Percentiles rank a stretch among this genome's conserved stretches.
Evolutionary conservation across 2,888 invertebrate species (phyloP).

Genomic region (Andrena haemorrhoa): DNA sequence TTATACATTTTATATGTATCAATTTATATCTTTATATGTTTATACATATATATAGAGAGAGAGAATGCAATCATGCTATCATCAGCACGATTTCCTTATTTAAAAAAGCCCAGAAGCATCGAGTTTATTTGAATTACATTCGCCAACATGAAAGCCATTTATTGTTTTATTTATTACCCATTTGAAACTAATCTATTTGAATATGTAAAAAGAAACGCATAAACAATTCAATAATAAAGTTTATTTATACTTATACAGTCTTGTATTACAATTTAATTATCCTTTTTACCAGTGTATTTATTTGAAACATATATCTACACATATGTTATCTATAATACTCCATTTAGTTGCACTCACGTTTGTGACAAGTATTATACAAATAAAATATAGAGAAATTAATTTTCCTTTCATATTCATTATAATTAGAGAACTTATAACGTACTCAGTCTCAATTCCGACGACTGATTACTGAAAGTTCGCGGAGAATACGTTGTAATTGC

Average conservation of each 20-base stretch:
- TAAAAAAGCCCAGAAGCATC: constrained; percentile 21
- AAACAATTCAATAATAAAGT: constrained; percentile 38
- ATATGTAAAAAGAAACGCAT: constrained; percentile 38
- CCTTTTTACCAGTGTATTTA: constrained; percentile 4
- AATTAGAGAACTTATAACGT: too few relatives aligned
- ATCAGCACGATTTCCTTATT: constrained; percentile 19
- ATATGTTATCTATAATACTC: background rate
- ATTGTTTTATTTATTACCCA: constrained; percentile 51
- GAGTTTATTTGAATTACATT: constrained; percentile 39
- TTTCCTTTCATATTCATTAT: background rate
- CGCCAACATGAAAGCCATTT: constrained; percentile 22
- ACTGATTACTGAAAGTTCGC: too few relatives aligned
- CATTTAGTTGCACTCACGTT: background rate
- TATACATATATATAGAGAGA: constrained; percentile 21
- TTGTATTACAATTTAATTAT: constrained; percentile 6
- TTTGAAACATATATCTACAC: constrained; percentile 9
- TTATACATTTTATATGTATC: constrained; percentile 48
- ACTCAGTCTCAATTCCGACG: too few relatives aligned
- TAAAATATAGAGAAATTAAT: background rate
- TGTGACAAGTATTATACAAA: background rate
- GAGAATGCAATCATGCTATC: constrained; percentile 25
- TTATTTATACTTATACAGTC: constrained; percentile 23
- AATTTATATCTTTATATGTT: constrained; percentile 48
- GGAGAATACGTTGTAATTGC: too few relatives aligned
- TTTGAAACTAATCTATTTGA: constrained; percentile 29